Evolutionary conservation across 35 echinoderm and acorn worm genomes (phyloP).

Genomic region (Apostichopus californicus): DNA sequence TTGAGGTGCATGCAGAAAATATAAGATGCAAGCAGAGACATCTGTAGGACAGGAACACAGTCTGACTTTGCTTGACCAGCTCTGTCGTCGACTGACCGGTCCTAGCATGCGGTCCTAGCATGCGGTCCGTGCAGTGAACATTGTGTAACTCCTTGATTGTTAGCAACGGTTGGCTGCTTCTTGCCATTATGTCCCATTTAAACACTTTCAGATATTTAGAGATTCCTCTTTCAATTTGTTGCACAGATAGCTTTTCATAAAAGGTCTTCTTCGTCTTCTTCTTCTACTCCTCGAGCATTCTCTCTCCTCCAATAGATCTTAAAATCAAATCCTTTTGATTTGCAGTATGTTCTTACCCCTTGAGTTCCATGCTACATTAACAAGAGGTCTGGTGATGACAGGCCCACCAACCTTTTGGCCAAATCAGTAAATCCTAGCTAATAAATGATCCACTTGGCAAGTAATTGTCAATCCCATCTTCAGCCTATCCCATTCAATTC

Average conservation of each 20-base stretch:
- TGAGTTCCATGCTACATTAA: not conserved
- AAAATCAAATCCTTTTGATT: not conserved
- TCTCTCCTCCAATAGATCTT: not conserved
- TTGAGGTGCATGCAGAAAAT: no score
- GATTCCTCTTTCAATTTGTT: not conserved
- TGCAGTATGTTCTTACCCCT: not conserved
- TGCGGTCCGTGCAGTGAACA: no score
- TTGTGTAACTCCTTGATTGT: no score
- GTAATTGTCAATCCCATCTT: slow-evolving; percentile 13
- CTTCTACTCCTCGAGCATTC: not conserved
- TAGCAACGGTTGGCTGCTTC: not conserved
- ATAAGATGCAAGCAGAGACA: no score
- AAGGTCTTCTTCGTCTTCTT: not conserved
- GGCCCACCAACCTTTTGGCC: not conserved
- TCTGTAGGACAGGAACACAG: no score
- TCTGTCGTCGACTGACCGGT: no score
- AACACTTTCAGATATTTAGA: not conserved
- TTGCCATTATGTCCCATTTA: not conserved
- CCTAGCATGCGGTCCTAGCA: no score
- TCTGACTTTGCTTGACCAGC: no score
- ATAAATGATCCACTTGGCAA: slow-evolving; percentile 18
- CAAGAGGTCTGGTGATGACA: not conserved
- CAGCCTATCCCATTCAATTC: not conserved
- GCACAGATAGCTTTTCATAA: not conserved
- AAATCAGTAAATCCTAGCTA: not conserved